Evolutionary conservation across 2,888 invertebrate genomes (phyloP).

Genomic region (Beris chalybata): DNA sequence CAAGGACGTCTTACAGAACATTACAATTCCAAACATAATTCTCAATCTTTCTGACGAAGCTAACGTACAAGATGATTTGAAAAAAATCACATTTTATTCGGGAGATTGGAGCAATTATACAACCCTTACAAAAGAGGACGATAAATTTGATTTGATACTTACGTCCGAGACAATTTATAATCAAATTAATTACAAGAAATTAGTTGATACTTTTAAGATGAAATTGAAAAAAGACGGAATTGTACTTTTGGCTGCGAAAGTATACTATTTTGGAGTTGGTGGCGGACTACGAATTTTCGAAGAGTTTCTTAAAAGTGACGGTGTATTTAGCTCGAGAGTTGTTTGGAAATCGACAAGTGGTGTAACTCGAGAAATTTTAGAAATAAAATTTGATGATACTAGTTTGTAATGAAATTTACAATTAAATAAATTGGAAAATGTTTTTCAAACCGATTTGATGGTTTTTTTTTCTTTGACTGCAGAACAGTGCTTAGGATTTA

Average conservation of each 20-base stretch:
- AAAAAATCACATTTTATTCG: slow-evolving; percentile 61
- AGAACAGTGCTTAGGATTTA: too few relatives aligned
- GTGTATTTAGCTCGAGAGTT: slow-evolving; percentile 60
- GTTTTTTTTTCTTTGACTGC: too few relatives aligned
- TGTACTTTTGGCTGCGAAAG: slow-evolving; percentile 83
- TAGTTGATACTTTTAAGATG: slow-evolving; percentile 68
- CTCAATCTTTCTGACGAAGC: slow-evolving; percentile 61
- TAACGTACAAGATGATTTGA: slow-evolving; percentile 14
- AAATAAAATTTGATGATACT: slow-evolving; percentile 39
- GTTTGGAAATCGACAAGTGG: slow-evolving; percentile 66
- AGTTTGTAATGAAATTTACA: slow-evolving; percentile 8
- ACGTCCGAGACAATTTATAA: slow-evolving; percentile 95
- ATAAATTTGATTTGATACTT: slow-evolving; percentile 80
- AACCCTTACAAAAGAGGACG: slow-evolving; percentile 52
- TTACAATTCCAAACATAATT: slow-evolving; percentile 81
- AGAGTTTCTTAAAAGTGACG: slow-evolving; percentile 60
- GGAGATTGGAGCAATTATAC: slow-evolving; percentile 76
- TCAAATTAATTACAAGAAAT: slow-evolving; percentile 72
- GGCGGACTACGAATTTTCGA: slow-evolving; percentile 82
- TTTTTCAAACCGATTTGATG: too few relatives aligned
- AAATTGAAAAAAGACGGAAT: slow-evolving; percentile 62
- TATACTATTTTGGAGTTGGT: slow-evolving; percentile 93
- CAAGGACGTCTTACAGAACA: slow-evolving; percentile 73
- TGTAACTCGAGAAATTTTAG: slow-evolving; percentile 51
- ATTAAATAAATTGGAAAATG: background rate